A percentile compares a stretch with the other conserved stretches of the same genome.
These are phyloP conservation scores for Axea sp. DNA, from an alignment of 2,888 invertebrate genomes.

Conservation along the genomic window DNA sequence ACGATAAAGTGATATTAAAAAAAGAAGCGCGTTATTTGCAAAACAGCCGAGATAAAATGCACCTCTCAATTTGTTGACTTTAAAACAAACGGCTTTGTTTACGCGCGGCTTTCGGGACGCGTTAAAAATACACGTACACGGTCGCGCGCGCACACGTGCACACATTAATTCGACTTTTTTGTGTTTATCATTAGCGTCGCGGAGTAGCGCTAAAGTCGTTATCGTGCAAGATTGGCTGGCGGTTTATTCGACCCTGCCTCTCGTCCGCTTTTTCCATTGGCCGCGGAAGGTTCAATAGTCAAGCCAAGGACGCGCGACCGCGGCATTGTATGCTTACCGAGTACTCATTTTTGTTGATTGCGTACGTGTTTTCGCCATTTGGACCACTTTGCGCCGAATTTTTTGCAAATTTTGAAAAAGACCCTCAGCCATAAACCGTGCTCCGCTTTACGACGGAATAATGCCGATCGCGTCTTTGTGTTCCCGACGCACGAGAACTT, in stretches of 20 bases:
- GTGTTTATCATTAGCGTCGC: conserved; percentile 59
- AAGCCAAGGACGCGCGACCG: conserved; percentile 68
- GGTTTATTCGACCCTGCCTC: conserved; percentile 59
- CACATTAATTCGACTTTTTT: conserved; percentile 56
- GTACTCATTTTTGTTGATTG: conserved; percentile 56
- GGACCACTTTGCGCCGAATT: conserved; percentile 7
- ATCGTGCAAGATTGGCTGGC: conserved; percentile 60
- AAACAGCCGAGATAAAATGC: conserved; percentile 57
- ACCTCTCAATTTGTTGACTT: conserved; percentile 55
- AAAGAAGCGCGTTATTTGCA: conserved; percentile 53
- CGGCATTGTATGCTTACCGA: conserved; percentile 60
- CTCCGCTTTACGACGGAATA: no score
- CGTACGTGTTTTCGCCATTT: conserved; percentile 10
- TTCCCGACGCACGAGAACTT: no score
- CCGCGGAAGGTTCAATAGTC: conserved; percentile 70
- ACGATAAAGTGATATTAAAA: conserved; percentile 51
- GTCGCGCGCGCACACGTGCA: conserved; percentile 22
- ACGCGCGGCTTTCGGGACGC: conserved; percentile 46
- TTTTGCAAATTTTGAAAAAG: no score
- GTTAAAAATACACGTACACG: conserved; percentile 30
- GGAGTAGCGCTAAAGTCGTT: conserved; percentile 62
- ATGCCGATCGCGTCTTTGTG: no score
- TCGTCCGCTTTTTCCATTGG: conserved; percentile 60
- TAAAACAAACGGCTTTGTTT: conserved; percentile 57
- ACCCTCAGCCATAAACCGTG: no score